Conservation (phyloP, 2,888 invertebrate species). For the Ceratothoa steindachneri region DNA sequence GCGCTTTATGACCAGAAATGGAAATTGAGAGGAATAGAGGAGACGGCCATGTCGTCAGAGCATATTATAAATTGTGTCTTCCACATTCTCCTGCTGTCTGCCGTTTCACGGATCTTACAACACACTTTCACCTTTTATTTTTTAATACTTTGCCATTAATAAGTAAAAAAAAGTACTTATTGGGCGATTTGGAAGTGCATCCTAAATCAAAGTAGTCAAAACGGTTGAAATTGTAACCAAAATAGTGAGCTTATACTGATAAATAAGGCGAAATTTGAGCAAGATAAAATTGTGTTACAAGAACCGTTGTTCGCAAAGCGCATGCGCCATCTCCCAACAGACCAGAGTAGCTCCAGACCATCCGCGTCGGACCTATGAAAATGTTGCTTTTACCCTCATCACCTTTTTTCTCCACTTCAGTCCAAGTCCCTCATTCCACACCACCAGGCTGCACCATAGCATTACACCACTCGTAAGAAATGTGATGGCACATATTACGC, state of each 20-base stretch:
- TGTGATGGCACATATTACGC: not conserved
- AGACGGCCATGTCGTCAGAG: not conserved
- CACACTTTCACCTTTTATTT: not conserved
- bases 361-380: constrained; percentile 42
- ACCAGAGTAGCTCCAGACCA: constrained; percentile 35
- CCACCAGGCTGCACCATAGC: constrained; percentile 34
- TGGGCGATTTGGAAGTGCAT: too few relatives aligned
- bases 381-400: constrained; percentile 41
- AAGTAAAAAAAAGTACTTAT: too few relatives aligned
- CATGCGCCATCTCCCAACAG: constrained; percentile 31
- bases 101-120: not conserved
- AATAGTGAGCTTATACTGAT: too few relatives aligned
- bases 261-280: not conserved
- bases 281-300: constrained; percentile 26
- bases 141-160: too few relatives aligned
- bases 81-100: not conserved
- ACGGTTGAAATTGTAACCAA: too few relatives aligned
- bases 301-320: constrained; percentile 26
- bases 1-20: too few relatives aligned
- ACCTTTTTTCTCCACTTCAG: constrained; percentile 31
- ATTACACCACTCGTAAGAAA: constrained; percentile 28
- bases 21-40: not conserved
- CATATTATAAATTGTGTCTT: not conserved
- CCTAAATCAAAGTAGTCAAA: too few relatives aligned
- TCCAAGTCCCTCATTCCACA: constrained; percentile 25